A percentile compares a stretch with the other conserved stretches of the same genome.
These are phyloP conservation scores for Sarcophaga carnaria DNA, from an alignment of 2,888 invertebrate species.

Conservation along the genomic window DNA sequence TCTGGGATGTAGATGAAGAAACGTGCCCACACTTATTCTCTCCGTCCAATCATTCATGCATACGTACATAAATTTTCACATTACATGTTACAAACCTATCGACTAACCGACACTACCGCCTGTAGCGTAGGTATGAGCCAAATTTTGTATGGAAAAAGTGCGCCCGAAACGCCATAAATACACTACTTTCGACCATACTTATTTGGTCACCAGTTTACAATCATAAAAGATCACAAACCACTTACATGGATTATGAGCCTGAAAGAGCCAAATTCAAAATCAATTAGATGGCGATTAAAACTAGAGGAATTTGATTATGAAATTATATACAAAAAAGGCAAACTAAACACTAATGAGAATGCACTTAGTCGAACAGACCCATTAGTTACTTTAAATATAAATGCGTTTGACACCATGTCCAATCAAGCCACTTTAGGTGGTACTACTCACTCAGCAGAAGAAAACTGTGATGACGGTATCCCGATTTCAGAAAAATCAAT, in stretches of 20 bases:
- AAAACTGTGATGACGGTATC: conserved; percentile 51
- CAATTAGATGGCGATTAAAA: conserved; percentile 65
- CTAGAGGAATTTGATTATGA: conserved; percentile 5
- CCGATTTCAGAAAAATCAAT: conserved; percentile 62
- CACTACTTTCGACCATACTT: neutral
- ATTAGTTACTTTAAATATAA: too few species aligned
- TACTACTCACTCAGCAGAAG: conserved; percentile 18
- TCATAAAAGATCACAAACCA: too few species aligned
- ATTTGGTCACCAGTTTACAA: neutral
- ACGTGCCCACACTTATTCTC: too few species aligned
- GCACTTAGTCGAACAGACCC: conserved; percentile 1
- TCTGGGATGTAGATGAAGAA: too few species aligned
- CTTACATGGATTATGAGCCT: neutral
- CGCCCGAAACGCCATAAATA: too few species aligned
- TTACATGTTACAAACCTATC: too few species aligned
- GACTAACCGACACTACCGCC: too few species aligned
- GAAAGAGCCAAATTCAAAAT: conserved; percentile 29
- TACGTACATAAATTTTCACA: too few species aligned
- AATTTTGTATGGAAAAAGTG: too few species aligned
- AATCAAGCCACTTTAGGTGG: neutral
- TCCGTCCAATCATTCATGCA: too few species aligned
- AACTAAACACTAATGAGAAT: neutral
- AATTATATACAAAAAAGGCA: conserved; percentile 1
- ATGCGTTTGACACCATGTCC: too few species aligned
- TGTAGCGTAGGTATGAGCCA: too few species aligned